Conservation (phyloP, 2,797 vertebrate species). For the Stomatorhinus walkeri region DNA sequence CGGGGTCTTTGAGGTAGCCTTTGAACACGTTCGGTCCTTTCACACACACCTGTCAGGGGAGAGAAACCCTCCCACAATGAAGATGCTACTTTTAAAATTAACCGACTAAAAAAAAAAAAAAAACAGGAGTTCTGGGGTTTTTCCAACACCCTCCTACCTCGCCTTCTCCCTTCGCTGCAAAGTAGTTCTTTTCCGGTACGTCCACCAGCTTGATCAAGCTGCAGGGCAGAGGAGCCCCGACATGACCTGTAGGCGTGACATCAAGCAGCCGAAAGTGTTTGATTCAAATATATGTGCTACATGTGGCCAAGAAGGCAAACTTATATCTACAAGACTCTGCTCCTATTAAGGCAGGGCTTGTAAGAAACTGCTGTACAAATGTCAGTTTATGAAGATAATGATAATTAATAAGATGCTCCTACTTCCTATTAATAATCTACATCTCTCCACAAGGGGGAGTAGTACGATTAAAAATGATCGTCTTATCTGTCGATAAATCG, state of each 20-base stretch:
- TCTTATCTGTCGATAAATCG: not conserved
- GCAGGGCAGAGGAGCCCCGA: slow-evolving; percentile 91
- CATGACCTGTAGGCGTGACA: slow-evolving; percentile 68
- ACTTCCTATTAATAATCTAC: not conserved
- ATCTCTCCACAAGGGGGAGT: slow-evolving; percentile 13
- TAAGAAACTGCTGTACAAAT: not conserved
- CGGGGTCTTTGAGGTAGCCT: slow-evolving; percentile 91
- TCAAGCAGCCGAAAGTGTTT: not conserved
- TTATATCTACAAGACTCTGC: not conserved
- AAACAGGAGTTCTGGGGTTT: not conserved
- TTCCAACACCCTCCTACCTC: slow-evolving; percentile 63
- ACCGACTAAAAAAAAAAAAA: not conserved
- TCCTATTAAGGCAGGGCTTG: not conserved
- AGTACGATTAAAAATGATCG: not conserved
- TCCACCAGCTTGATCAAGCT: slow-evolving; percentile 91
- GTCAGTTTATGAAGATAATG: not conserved
- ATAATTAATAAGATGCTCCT: not conserved
- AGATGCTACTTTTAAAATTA: not conserved
- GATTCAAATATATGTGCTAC: not conserved
- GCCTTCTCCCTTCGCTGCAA: slow-evolving; percentile 86
- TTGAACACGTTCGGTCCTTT: slow-evolving; percentile 96
- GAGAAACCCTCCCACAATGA: not conserved
- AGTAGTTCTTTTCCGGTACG: slow-evolving; percentile 94
- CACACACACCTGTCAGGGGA: slow-evolving; percentile 78
- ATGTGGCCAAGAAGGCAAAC: not conserved